Conservation (phyloP, 2,888 invertebrate species). For the Ichneumoninae sp. region DNA sequence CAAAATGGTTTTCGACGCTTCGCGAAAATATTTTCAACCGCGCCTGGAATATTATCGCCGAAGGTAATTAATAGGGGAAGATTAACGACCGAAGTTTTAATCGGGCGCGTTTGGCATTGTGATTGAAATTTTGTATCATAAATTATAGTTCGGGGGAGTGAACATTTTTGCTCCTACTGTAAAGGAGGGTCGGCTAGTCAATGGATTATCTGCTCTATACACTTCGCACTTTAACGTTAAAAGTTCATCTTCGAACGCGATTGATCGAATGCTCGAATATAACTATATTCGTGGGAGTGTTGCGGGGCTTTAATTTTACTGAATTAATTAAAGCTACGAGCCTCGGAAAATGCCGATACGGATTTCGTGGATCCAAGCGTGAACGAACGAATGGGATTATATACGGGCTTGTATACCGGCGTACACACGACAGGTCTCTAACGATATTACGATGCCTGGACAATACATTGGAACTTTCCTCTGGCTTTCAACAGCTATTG, state of each 20-base stretch:
- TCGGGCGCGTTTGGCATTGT: background rate
- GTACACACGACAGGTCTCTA: constrained; percentile 22
- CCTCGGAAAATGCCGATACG: constrained; percentile 26
- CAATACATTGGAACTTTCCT: constrained; percentile 19
- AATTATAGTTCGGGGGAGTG: constrained; percentile 5
- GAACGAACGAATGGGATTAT: constrained; percentile 50
- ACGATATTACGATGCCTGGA: constrained; percentile 40
- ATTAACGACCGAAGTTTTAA: constrained; percentile 47
- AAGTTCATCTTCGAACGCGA: constrained; percentile 28
- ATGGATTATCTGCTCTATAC: constrained; percentile 24
- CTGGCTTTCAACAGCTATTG: constrained; percentile 9
- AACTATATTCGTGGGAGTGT: background rate
- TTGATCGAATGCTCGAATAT: constrained; percentile 17
- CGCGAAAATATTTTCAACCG: background rate
- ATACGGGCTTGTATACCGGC: constrained; percentile 12
- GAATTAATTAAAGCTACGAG: constrained; percentile 40
- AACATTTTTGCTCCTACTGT: constrained; percentile 5
- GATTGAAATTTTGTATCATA: constrained; percentile 32
- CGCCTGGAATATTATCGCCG: background rate
- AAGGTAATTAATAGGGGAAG: constrained; percentile 20
- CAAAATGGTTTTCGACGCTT: background rate
- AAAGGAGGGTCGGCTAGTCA: background rate
- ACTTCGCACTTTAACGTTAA: constrained; percentile 14
- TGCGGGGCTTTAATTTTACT: constrained; percentile 34
- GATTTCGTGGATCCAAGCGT: constrained; percentile 38